Base-by-base conservation (phyloP, 2,888 invertebrate genomes). In the Trachelus troglodyta region DNA sequence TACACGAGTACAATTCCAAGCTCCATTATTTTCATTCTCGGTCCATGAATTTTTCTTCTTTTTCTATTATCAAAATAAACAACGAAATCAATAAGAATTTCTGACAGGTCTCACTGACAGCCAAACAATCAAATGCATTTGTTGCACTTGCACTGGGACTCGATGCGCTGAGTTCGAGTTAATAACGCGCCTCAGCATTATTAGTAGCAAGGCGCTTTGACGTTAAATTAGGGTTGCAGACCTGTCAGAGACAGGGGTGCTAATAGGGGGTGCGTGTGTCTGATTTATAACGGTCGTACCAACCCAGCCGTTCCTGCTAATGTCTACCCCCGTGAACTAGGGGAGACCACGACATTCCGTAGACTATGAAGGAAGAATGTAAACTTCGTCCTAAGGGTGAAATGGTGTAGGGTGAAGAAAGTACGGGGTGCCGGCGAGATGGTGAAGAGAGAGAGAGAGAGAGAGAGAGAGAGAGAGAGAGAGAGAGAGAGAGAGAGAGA, bases 231-330 rank as follows among this genome's bases (percentile, higher is more conserved):
- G 87, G 85, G 87, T 83, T 82, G 84, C 83, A 81, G 82, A 86
- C 81, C 87, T 89, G 89, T 83, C 84, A 84, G 83, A 85, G 88
- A 88, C 89, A 89, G 87, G 87, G 86, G 87, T 85, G 87, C 87
- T 89, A 88, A 89, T 89, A 88, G 87, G 87, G 87, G 88, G 88
- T 87, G 89, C 88, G 88, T 89, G 89, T 87, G 85, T 85, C 85
- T 89, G 89, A 89, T 89, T 89, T 89, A 89, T 89, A 86, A 88
- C 86, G 84, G 82, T 83, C 81, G 82, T 81, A 81, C 81, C 81
- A 81, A 84, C 81, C 83, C 80, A 76, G 79, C 80, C 81, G 83
- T 82, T 75, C 81, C 82, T 80, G 81, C 78, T 78, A 78, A 78
- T 78, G 78, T 76, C 75, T 76, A 75, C 78, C 69, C 73, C 73